A percentile compares a stretch with the other conserved stretches of the same genome.
Evolutionary conservation across 2,113 vertebrate species (phyloP).

Genomic region (Geothlypis trichas): DNA sequence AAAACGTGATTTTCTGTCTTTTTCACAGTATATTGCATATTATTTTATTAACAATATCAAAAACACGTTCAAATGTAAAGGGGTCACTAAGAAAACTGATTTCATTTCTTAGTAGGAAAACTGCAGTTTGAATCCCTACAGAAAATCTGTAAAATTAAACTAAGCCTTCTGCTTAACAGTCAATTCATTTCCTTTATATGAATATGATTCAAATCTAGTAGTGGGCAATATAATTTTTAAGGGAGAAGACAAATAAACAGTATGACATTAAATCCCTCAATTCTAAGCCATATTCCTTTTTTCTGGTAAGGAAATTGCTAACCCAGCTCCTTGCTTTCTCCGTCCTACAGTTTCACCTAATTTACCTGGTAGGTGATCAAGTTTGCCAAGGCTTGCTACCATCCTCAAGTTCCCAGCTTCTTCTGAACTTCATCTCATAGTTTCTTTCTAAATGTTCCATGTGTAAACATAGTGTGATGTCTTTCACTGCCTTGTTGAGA

Average conservation of each 20-base stretch:
- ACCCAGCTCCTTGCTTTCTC: neutral
- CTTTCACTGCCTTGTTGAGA: neutral
- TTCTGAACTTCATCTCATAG: neutral
- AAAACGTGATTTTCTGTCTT: accelerated
- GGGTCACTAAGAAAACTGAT: neutral
- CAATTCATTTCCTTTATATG: neutral
- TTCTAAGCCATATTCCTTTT: neutral
- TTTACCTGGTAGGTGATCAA: neutral
- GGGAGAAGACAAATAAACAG: neutral
- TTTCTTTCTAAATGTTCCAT: neutral
- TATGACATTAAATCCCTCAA: neutral
- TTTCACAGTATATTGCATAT: neutral
- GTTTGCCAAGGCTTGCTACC: neutral
- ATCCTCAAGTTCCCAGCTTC: neutral
- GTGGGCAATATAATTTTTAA: neutral
- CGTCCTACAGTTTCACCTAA: neutral
- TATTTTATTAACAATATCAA: neutral
- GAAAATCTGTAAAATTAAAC: neutral
- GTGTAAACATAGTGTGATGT: neutral
- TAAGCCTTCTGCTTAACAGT: neutral
- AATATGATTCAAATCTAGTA: neutral
- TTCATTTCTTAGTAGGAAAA: neutral
- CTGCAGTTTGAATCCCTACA: neutral
- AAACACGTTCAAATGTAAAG: neutral
- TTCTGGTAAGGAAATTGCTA: neutral